Evolutionary conservation across 2,113 vertebrate species (phyloP), one percentile per base, ranked within the genome.

Genomic region (Nesoenas mayeri): DNA sequence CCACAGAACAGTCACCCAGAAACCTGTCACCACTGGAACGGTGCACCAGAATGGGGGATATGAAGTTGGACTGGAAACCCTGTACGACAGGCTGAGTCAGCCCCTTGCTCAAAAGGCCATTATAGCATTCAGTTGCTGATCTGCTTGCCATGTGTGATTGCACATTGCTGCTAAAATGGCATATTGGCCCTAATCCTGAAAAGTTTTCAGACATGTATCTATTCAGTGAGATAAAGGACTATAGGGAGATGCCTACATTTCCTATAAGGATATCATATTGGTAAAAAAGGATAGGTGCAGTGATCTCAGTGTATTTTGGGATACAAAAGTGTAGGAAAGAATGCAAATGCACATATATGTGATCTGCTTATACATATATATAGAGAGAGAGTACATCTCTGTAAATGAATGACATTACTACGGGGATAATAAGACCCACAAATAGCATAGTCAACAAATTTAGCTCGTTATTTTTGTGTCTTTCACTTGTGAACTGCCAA

Each of bases 21-120:
- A 97, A 97, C 93, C 94, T 97, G 96, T 96, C 96, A 95, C 93
- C 93, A 95, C 95, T 96, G 96, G 95, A 97, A 94, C 67, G 56
- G 95, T 86, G 77, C 83, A 81, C 75, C 83, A 96, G 96, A 94
- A 94, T 2, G 69, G 66, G 82, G 91, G 90, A 97, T 81, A 82
- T 1, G 11, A 71, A 94, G 47, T 96, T 95, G 95, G 96, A 96
- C 56, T 0, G 69, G 92, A 95, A 94, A 94, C 40, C 34, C 57
- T 75, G 48, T 36, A 64, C 36, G 73, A 83, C 95, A 97, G 91
- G 81, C 96, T 96, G 93, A 97, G 85, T 96, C 96, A 97, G 93
- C 73, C 93, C 73, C 95, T 96, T 95, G 85, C 88, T 96, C 89
- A 79, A 95, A 97, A 97, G 96, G 95, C 88, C 95, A 89, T 93